Percentiles rank a stretch among this genome's conserved stretches.
Conservation (phyloP, 2,888 invertebrate species). For the Lamellibrachia columna region DNA sequence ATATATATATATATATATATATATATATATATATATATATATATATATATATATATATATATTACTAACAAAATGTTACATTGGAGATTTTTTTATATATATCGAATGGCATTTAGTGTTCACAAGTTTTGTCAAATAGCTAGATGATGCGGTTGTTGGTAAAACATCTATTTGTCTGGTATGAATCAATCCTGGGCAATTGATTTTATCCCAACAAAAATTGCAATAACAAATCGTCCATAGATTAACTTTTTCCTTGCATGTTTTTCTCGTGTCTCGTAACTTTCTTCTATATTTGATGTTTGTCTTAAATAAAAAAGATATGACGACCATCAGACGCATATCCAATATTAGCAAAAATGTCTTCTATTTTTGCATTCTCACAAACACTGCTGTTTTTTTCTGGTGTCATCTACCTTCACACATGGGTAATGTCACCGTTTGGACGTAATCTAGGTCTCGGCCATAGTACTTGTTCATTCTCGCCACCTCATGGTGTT, state of each 20-base stretch:
- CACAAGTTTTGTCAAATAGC: not conserved
- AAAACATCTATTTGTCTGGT: not conserved
- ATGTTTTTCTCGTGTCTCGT: not conserved
- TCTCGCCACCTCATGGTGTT: not conserved
- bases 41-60: too few relatives aligned
- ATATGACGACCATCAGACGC: not conserved
- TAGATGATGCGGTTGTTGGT: not conserved
- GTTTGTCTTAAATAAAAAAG: constrained; percentile 6
- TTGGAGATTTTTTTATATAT: too few relatives aligned
- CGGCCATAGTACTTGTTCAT: not conserved
- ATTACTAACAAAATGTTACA: too few relatives aligned
- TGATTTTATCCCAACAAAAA: not conserved
- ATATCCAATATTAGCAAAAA: not conserved
- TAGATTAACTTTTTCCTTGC: not conserved
- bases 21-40: too few relatives aligned
- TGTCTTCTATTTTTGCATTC: too few relatives aligned
- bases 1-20: too few relatives aligned
- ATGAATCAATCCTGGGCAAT: not conserved
- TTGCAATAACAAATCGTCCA: not conserved
- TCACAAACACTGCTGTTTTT: too few relatives aligned
- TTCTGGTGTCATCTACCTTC: not conserved
- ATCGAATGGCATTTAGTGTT: too few relatives aligned
- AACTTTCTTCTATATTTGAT: not conserved
- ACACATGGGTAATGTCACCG: not conserved
- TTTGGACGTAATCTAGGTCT: not conserved